These are phyloP conservation scores for Epinephelus coioides DNA, from an alignment of 2,797 vertebrate genomes.

Conservation along the genomic window DNA sequence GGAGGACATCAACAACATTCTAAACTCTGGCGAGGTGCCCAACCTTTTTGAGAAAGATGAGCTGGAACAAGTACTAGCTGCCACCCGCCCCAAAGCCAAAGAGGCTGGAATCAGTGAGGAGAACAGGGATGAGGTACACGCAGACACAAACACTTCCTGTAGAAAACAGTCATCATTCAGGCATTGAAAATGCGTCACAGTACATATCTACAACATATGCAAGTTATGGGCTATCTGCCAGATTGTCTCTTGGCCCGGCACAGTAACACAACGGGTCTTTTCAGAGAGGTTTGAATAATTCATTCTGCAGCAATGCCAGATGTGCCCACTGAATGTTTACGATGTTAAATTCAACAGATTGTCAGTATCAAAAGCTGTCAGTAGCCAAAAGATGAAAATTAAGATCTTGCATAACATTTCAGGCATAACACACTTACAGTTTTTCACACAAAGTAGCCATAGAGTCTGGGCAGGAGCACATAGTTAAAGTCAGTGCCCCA, in stretches of 20 bases:
- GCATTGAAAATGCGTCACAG: not conserved
- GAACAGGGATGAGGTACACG: conserved; percentile 89
- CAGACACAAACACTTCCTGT: not conserved
- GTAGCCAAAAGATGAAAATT: not conserved
- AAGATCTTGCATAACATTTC: not conserved
- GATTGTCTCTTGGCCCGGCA: not conserved
- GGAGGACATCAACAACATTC: conserved; percentile 92
- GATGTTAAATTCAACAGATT: not conserved
- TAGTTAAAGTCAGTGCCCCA: not conserved
- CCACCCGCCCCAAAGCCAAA: conserved; percentile 89
- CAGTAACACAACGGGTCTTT: not conserved
- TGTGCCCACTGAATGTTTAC: not conserved
- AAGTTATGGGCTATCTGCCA: not conserved
- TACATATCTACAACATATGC: not conserved
- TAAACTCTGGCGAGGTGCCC: conserved; percentile 90
- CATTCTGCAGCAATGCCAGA: not conserved
- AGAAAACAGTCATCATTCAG: not conserved
- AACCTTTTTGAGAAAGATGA: conserved; percentile 92
- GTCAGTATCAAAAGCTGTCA: not conserved
- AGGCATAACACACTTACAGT: not conserved
- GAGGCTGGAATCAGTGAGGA: conserved; percentile 89
- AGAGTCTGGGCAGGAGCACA: not conserved
- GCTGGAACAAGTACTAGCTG: conserved; percentile 88
- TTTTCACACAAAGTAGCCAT: conserved; percentile 2
- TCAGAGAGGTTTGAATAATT: not conserved